A percentile compares a stretch with the other conserved stretches of the same genome.
phyloP scores from a whole-genome alignment of 2,113 vertebrate species.

The Gymnocephalus cernua region DNA sequence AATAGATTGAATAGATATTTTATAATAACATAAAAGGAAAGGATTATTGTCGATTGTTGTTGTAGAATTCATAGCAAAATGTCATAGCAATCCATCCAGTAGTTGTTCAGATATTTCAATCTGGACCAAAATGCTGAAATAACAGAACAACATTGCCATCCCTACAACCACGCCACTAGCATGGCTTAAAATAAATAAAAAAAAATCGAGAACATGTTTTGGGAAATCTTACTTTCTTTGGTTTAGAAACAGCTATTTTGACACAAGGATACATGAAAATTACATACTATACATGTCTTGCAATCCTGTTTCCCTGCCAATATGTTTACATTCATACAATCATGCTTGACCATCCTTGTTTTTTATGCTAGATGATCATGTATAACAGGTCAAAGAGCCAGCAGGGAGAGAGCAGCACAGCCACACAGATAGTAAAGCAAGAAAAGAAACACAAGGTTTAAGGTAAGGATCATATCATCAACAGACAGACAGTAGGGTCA shows the following conservation, averaged over 20 bases:
- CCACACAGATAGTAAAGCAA: neutral
- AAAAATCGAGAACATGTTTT: neutral
- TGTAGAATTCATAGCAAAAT: no score
- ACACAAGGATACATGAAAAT: neutral
- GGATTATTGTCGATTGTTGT: neutral
- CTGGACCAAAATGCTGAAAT: neutral
- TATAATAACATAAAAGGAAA: neutral
- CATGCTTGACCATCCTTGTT: no score
- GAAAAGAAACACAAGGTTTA: neutral
- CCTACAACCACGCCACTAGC: neutral
- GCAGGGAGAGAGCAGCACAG: no score
- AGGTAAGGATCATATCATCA: conserved; percentile 14
- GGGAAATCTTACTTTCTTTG: neutral
- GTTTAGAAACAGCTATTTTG: neutral
- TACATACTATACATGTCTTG: neutral
- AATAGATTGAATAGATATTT: neutral
- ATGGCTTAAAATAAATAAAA: neutral
- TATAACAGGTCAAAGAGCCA: no score
- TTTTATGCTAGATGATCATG: no score
- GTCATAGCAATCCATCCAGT: neutral
- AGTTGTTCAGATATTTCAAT: neutral
- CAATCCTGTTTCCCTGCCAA: neutral
- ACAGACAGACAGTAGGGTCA: neutral
- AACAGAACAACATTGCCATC: neutral
- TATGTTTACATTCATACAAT: conserved; percentile 11